Evolutionary conservation across 1,140 invertebrate genomes (phyloP).

Genomic region (Halyomorpha halys): DNA sequence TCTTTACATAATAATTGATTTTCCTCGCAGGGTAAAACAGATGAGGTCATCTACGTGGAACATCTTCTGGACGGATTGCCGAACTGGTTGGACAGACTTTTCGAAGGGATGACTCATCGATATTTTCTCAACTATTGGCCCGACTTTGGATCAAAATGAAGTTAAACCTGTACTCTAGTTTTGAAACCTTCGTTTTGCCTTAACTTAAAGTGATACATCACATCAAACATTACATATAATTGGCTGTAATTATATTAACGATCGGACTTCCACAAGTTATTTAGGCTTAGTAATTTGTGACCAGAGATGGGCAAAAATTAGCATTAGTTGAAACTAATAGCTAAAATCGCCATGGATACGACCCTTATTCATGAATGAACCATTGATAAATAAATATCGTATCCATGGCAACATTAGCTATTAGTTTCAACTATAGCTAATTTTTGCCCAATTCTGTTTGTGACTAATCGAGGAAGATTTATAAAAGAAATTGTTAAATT

Average conservation of each 20-base stretch:
- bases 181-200: neutral
- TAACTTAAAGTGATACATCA: neutral
- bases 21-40: constrained; percentile 28
- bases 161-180: neutral
- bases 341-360: too few relatives aligned
- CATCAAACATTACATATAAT: neutral
- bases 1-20: constrained; percentile 6
- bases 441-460: too few relatives aligned
- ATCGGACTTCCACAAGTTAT: too few relatives aligned
- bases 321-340: too few relatives aligned
- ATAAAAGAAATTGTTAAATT: too few relatives aligned
- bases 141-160: constrained; percentile 49
- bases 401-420: too few relatives aligned
- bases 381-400: too few relatives aligned
- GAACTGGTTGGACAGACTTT: constrained; percentile 93
- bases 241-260: neutral
- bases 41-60: constrained; percentile 43
- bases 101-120: constrained; percentile 87
- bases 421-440: too few relatives aligned
- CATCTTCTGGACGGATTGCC: constrained; percentile 81
- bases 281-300: too few relatives aligned
- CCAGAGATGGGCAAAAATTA: too few relatives aligned
- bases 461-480: too few relatives aligned
- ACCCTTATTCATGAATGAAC: too few relatives aligned
- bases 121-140: constrained; percentile 98